Base-by-base conservation (phyloP, 2,888 invertebrate genomes). In the Hololepta plana region DNA sequence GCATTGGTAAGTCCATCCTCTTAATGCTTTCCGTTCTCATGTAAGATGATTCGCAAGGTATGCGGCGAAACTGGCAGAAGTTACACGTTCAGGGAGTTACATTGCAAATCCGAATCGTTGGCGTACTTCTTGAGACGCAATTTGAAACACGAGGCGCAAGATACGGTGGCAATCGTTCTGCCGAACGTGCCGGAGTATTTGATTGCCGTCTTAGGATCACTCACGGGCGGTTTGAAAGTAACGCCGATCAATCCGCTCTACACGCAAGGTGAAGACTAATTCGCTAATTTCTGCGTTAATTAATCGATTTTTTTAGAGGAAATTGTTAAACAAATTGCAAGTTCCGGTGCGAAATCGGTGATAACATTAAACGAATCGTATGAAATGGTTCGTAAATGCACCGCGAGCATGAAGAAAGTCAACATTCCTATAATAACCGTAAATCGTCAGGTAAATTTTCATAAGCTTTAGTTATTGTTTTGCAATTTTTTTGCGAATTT, bases 161-260 rank as follows among this genome's bases (percentile, higher is more conserved):
- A 39, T 28, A 61, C 70, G 0, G 46, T 80, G 2, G 73, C 71
- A 1, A 40, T 81, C 4, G 64, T 76, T 43, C 43, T 79, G 32
- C 79, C 79, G 1, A 82, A 82, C 46, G 42, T 70, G n/a, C 79
- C 80, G 0, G 81, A 82, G 47, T 73, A 62, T 41, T 64, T 71
- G 0, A 51, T 76, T 7, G 60, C 67, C 2, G 46, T 66, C 3
- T 41, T 76, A 39, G 80, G 76, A 0, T 60, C 67, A n/a, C 40
- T 72, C 15, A 72, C 72, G 38, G 76, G 76, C 17, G 76, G 75
- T 1, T 55, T 72, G 1, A 43, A 65, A 10, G 62, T 73, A 4
- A 72, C 77, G 1, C 68, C 74, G 0, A 59, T 77, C 4, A 81
- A 80, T 54, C 76, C 77, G 1, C 46, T 63, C 30, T 80, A 79